These are phyloP conservation scores for Malaclemys terrapin DNA, from an alignment of 2,113 vertebrate genomes.

Conservation along the genomic window DNA sequence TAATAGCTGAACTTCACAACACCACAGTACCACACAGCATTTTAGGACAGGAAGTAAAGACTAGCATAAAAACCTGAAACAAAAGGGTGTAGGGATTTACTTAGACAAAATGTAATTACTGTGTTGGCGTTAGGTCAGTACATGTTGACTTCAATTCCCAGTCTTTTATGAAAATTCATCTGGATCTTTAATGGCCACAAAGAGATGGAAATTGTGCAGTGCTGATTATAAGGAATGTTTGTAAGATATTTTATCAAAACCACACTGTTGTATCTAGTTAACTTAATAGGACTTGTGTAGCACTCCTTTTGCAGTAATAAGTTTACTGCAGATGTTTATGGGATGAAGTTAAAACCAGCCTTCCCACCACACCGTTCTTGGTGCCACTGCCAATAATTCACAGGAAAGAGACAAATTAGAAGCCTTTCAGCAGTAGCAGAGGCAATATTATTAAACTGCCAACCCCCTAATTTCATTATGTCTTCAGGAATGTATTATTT, in stretches of 20 bases:
- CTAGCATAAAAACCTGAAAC: neutral
- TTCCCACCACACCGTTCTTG: neutral
- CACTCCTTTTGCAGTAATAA: neutral
- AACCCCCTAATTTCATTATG: neutral
- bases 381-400: neutral
- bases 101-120: neutral
- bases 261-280: neutral
- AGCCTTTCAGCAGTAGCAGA: neutral
- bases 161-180: neutral
- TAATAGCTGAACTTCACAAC: neutral
- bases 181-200: neutral
- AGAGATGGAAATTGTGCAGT: neutral
- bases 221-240: neutral
- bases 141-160: neutral
- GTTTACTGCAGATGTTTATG: neutral
- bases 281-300: fast-evolving
- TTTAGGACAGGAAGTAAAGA: neutral
- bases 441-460: neutral
- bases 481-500: neutral
- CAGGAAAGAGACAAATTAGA: neutral
- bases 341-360: neutral
- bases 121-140: neutral
- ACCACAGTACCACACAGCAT: neutral
- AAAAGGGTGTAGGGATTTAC: neutral
- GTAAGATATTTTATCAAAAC: neutral